A percentile compares a stretch with the other conserved stretches of the same genome.
Conservation (phyloP, 2,888 invertebrate genomes). For the Neoascia interrupta region DNA sequence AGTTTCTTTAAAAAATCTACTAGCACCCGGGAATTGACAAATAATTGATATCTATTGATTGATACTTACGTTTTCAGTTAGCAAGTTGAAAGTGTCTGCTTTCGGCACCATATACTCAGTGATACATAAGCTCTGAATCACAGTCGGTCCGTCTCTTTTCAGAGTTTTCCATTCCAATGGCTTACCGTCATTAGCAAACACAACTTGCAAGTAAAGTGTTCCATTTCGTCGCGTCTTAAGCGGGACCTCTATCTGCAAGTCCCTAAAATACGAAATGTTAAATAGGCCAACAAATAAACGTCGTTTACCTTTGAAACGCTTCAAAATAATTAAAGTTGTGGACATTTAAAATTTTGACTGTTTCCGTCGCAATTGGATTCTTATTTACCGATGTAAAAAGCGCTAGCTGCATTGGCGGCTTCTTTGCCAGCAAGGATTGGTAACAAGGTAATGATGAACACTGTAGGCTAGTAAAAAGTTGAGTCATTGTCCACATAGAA, state of each 20-base stretch:
- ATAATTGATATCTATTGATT: too few species aligned
- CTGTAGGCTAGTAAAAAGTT: constrained; percentile 86
- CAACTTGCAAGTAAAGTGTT: constrained; percentile 88
- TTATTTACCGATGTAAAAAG: constrained; percentile 85
- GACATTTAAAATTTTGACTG: constrained; percentile 83
- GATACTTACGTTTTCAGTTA: constrained; percentile 80
- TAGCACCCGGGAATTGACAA: too few species aligned
- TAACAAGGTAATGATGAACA: constrained; percentile 84
- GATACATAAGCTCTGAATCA: constrained; percentile 84
- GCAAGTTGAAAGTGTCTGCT: constrained; percentile 86
- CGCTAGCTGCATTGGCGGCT: constrained; percentile 86
- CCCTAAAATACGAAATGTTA: constrained; percentile 80
- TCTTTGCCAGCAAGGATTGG: constrained; percentile 84
- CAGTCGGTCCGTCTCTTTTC: constrained; percentile 82
- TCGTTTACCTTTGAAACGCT: constrained; percentile 80
- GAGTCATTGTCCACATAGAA: constrained; percentile 88
- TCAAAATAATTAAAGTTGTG: constrained; percentile 85
- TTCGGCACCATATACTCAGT: constrained; percentile 88
- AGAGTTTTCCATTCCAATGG: constrained; percentile 82
- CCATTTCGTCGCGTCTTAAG: constrained; percentile 90
- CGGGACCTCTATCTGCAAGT: constrained; percentile 86
- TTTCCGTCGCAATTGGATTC: constrained; percentile 82
- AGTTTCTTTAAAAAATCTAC: too few species aligned
- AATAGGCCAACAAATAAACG: constrained; percentile 49
- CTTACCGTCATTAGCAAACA: constrained; percentile 83